Evolutionary conservation across 2,113 vertebrate species (phyloP), one percentile per base, ranked within the genome.

Genomic region (Gambusia affinis): DNA sequence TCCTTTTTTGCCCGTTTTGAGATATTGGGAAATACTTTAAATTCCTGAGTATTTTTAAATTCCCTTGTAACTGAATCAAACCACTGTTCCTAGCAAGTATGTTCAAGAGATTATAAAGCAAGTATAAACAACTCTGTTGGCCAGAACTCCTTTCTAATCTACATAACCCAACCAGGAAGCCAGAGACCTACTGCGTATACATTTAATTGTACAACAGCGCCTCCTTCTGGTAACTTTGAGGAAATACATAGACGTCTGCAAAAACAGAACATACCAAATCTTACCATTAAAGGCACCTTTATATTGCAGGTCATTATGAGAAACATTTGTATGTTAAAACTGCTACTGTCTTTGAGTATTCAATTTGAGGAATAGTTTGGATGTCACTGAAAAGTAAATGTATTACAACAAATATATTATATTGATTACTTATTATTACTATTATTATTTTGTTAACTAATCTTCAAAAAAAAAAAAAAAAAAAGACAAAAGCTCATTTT

Each of bases 181-280:
- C 63, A 19, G 6, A 11, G 33, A 57, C 17, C 29, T 6, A 63
- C 8, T 6, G 2, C 6, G 28, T 51, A 10, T 22, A 8, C 2
- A 17, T 27, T 60, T 72, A 1, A 30, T 70, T 83, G 80, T 72
- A 17, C 57, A 24, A 67, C 82, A 87, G 22, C 44, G 83, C 70
- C 88, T 17, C 70, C 88, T 87, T 66, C 65, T 82, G 91, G 83
- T 1, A 0, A 51, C 0, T 28, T 0, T 4, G 1, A 24, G 67
- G 27, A 71, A 85, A 15, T 84, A 35, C 74, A 70, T 28, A 5
- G 5, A 64, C 57, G 19, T 42, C 12, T 61, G 29, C 0, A 60
- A 35, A 47, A 47, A 19, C 4, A 19, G 14, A 5, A 60, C 1
- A 24, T 37, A 37, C n/a, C 4, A 4, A 11, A 10, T 4, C 8